phyloP scores from a whole-genome alignment of 2,797 vertebrate genomes.

The Alosa sapidissima region DNA sequence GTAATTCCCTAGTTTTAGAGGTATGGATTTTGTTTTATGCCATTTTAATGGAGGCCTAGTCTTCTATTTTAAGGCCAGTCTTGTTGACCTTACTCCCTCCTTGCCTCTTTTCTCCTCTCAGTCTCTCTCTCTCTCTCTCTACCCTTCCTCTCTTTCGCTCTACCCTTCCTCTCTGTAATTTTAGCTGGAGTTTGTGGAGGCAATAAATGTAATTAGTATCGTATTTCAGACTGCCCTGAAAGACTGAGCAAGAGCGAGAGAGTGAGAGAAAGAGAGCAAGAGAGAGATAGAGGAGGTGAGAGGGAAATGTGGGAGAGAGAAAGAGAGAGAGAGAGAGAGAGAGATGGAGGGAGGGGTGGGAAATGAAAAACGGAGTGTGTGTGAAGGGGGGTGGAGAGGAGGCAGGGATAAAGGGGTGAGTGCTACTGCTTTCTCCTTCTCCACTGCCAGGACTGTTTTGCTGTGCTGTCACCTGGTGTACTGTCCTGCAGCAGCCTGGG shows the following conservation, averaged over 20 bases:
- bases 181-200: slow-evolving; percentile 48
- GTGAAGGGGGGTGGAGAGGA: background rate
- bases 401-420: background rate
- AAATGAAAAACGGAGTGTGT: background rate
- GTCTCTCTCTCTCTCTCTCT: no score
- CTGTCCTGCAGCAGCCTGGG: slow-evolving; percentile 9
- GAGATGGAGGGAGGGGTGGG: background rate
- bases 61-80: slow-evolving; percentile 40
- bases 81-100: slow-evolving; percentile 45
- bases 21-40: slow-evolving; percentile 40
- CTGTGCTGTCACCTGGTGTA: background rate
- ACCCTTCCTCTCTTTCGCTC: background rate
- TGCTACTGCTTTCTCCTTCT: background rate
- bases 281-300: slow-evolving; percentile 6
- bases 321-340: background rate
- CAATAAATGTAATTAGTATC: slow-evolving; percentile 56
- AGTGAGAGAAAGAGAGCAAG: slow-evolving; percentile 23
- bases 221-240: slow-evolving; percentile 49
- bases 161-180: slow-evolving; percentile 40
- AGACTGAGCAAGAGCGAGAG: slow-evolving; percentile 27
- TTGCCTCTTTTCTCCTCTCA: slow-evolving; percentile 26
- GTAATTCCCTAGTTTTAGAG: slow-evolving; percentile 42
- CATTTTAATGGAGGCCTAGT: slow-evolving; percentile 38
- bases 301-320: background rate
- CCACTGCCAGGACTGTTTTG: slow-evolving; percentile 34